Percentiles rank a stretch among this genome's conserved stretches.
These are phyloP conservation scores for Rhinichthys klamathensis DNA, from an alignment of 2,113 vertebrate genomes.

Conservation along the genomic window DNA sequence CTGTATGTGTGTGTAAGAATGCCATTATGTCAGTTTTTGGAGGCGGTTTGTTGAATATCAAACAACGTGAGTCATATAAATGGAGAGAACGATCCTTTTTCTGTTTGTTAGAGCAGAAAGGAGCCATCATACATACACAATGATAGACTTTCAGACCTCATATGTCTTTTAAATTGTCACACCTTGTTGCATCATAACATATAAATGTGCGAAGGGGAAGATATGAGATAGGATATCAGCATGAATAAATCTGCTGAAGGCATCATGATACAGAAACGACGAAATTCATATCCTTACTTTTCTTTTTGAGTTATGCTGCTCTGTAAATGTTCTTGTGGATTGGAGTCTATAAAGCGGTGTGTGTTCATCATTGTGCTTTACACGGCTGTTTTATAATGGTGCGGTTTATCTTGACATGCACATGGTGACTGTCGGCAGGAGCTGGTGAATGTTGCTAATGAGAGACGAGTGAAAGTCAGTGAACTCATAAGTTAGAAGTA, in stretches of 20 bases:
- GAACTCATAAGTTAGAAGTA: background rate
- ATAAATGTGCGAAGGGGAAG: background rate
- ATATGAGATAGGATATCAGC: background rate
- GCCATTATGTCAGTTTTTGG: constrained; percentile 51
- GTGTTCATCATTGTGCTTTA: background rate
- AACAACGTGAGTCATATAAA: constrained; percentile 42
- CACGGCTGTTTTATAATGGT: background rate
- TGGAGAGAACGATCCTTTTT: constrained; percentile 31
- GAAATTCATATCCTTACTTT: background rate
- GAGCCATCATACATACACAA: constrained; percentile 20
- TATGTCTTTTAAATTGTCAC: constrained; percentile 30
- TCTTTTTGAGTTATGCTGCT: background rate
- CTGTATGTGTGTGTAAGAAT: constrained; percentile 43
- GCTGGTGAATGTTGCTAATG: background rate
- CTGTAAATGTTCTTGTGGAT: background rate
- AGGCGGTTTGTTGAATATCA: constrained; percentile 49
- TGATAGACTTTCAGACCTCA: constrained; percentile 13
- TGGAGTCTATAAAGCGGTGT: background rate
- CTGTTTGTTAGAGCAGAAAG: constrained; percentile 32
- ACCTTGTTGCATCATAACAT: constrained; percentile 19
- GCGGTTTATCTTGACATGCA: constrained; percentile 35
- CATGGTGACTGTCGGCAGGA: constrained; percentile 18
- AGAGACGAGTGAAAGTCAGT: constrained; percentile 2
- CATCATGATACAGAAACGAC: background rate
- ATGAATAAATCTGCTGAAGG: background rate